Evolutionary conservation across 2,113 vertebrate species (phyloP), one percentile per base, ranked within the genome.

Genomic region (Nycticorax nycticorax): DNA sequence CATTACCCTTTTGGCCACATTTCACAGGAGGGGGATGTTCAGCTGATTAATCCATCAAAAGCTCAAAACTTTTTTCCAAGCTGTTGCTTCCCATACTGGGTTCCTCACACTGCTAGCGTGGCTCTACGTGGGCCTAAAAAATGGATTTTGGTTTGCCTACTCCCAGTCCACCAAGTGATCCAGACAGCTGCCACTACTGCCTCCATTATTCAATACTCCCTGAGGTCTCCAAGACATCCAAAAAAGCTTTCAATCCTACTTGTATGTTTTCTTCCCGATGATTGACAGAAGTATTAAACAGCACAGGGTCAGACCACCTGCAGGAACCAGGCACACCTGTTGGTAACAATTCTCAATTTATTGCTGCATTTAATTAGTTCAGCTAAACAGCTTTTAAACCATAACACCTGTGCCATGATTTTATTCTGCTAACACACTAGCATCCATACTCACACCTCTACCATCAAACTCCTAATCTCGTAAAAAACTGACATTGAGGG

Each of bases 31-130:
- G 66, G 37, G 62, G 53, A 88, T 10, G 32, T 89, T 96, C 87
- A 87, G 77, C 78, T 89, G 85, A 96, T 92, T 82, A 93, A 96
- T 95, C 66, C 93, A 96, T 85, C 93, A 92, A 85, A 95, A 94
- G 50, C 90, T 64, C 35, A n/a, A 45, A 94, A 96, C 92, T 89
- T 92, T 84, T 56, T 75, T 92, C 89, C 92, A 94, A 89, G 96
- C 92, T 94, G 85, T 79, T 94, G 74, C 74, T 94, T 92, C 89
- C 73, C 93, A 79, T 45, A 60, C 48, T 2, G 8, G 30, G 77
- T 39, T 97, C 73, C 89, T 82, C 3, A 0, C 66, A 6, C 53
- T 81, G 79, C 50, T 75, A 37, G 47, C 43, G 24, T 1, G 13
- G 67, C 27, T 95, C 77, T 57, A 5, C 0, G 5, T 71, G 69